These are phyloP conservation scores for Tetramorium alpestre DNA, from an alignment of 1,140 invertebrate genomes.

Conservation along the genomic window DNA sequence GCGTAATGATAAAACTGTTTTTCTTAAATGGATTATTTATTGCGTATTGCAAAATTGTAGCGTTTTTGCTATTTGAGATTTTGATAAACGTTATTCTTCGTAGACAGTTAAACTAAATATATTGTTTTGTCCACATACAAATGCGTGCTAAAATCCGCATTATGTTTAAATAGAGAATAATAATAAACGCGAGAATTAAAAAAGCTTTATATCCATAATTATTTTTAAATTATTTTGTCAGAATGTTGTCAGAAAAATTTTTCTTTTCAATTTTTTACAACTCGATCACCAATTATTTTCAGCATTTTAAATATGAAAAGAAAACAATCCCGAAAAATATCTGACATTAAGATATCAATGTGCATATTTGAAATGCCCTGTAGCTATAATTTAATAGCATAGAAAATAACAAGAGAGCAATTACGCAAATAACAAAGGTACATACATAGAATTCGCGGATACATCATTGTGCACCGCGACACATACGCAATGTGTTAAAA, in stretches of 20 bases:
- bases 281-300: too few relatives aligned
- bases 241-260: neutral
- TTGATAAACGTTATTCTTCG: neutral
- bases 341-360: neutral
- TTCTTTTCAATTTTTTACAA: neutral
- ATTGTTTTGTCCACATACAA: neutral
- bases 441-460: neutral
- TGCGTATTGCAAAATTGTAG: neutral
- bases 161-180: neutral
- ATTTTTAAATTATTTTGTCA: neutral
- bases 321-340: neutral
- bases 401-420: neutral
- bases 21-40: neutral
- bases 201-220: neutral
- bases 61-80: neutral
- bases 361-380: neutral
- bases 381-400: neutral
- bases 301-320: neutral
- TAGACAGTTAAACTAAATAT: neutral
- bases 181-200: neutral
- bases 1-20: neutral
- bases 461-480: too few relatives aligned
- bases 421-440: neutral
- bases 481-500: neutral
- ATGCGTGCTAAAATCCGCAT: neutral